Evolutionary conservation across 2,113 vertebrate species (phyloP).

Genomic region (Phalacrocorax aristotelis): DNA sequence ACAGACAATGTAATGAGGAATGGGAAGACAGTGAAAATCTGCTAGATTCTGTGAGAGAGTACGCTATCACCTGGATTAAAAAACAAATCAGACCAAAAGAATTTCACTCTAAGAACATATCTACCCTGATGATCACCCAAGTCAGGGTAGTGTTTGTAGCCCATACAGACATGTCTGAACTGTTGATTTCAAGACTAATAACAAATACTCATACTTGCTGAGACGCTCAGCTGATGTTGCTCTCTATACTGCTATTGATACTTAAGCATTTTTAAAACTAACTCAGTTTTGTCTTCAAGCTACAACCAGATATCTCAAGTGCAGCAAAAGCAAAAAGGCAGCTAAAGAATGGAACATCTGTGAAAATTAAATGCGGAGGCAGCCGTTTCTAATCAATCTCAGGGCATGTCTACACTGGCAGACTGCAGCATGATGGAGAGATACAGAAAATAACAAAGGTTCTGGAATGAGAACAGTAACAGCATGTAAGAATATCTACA

Average conservation of each 20-base stretch:
- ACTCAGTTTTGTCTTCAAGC: background rate
- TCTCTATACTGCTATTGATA: background rate
- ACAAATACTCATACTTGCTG: background rate
- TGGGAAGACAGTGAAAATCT: background rate
- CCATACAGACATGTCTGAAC: background rate
- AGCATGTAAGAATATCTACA: background rate
- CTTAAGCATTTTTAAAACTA: background rate
- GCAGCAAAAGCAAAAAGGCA: background rate
- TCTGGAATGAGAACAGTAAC: background rate
- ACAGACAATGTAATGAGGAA: background rate
- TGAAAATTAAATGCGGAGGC: background rate
- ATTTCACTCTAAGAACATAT: background rate
- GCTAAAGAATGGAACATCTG: constrained; percentile 12
- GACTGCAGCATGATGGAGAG: background rate
- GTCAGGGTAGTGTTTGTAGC: background rate
- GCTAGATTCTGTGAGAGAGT: background rate
- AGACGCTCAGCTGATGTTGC: background rate
- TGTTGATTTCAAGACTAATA: fast-evolving
- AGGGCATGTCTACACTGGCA: background rate
- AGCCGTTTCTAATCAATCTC: constrained; percentile 11
- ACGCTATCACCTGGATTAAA: background rate
- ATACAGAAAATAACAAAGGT: background rate
- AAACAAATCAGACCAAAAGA: background rate
- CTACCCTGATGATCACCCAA: background rate
- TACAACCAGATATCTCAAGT: background rate